These are phyloP conservation scores for Dicranocentrus wangi DNA, from an alignment of 2,888 invertebrate species.

Conservation along the genomic window DNA sequence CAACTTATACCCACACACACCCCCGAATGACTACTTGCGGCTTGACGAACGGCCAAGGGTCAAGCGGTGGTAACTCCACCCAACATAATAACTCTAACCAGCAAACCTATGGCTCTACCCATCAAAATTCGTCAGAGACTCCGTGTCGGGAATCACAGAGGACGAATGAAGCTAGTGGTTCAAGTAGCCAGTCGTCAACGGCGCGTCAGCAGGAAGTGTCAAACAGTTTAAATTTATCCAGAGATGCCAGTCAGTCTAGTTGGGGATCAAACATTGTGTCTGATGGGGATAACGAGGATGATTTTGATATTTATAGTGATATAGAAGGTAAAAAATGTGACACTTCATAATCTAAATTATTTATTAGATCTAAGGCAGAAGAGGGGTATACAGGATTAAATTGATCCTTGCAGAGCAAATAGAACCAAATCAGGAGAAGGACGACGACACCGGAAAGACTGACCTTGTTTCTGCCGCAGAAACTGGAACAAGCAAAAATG, in stretches of 20 bases:
- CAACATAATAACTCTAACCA: neutral
- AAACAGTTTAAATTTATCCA: neutral
- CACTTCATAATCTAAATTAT: neutral
- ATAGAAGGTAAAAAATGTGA: slow-evolving; percentile 76
- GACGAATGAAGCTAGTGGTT: neutral
- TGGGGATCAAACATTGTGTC: slow-evolving; percentile 21
- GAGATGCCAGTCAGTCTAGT: neutral
- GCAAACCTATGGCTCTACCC: too few relatives aligned
- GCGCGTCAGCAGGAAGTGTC: too few relatives aligned
- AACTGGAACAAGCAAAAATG: neutral
- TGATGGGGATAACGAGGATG: slow-evolving; percentile 73
- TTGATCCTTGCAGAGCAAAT: slow-evolving; percentile 27
- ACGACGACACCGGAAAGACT: slow-evolving; percentile 40
- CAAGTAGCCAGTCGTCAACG: too few relatives aligned
- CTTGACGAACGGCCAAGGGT: slow-evolving; percentile 4
- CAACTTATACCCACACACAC: neutral
- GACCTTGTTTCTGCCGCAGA: neutral
- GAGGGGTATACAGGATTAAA: too few relatives aligned
- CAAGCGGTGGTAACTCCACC: neutral
- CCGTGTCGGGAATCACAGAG: neutral
- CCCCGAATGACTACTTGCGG: slow-evolving; percentile 31
- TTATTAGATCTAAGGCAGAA: neutral
- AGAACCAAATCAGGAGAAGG: slow-evolving; percentile 25
- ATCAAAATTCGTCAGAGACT: neutral
- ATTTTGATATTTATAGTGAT: slow-evolving; percentile 80